A percentile compares a stretch with the other conserved stretches of the same genome.
Evolutionary conservation across 2,797 vertebrate genomes (phyloP).

Genomic region (Pelochelys cantorii): DNA sequence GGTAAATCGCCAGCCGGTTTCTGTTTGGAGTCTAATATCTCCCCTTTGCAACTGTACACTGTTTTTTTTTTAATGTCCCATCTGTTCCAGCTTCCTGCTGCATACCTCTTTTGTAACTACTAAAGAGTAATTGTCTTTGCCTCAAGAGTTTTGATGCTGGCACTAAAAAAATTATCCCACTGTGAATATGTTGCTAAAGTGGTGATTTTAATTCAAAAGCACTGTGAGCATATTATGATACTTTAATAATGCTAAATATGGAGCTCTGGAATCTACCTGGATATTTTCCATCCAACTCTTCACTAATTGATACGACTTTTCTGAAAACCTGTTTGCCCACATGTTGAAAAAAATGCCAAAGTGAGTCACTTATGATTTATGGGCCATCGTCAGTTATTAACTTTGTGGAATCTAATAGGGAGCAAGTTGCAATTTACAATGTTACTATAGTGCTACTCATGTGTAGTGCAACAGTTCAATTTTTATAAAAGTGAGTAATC

Average conservation of each 20-base stretch:
- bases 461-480: background rate
- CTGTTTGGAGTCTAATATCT: constrained; percentile 1
- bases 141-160: constrained; percentile 42
- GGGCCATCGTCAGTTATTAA: constrained; percentile 49
- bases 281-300: constrained; percentile 11
- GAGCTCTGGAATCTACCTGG: constrained; percentile 1
- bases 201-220: background rate
- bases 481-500: constrained; percentile 39
- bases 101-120: constrained; percentile 31
- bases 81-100: constrained; percentile 29
- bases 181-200: constrained; percentile 14
- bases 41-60: constrained; percentile 1
- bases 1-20: constrained; percentile 22
- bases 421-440: constrained; percentile 55
- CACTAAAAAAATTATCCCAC: constrained; percentile 18
- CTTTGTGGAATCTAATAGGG: constrained; percentile 57
- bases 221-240: background rate
- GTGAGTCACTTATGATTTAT: constrained; percentile 42
- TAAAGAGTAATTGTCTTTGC: constrained; percentile 26
- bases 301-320: background rate
- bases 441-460: constrained; percentile 1
- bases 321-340: constrained; percentile 28
- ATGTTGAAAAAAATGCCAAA: constrained; percentile 27
- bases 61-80: constrained; percentile 23
- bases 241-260: background rate